Evolutionary conservation across 1,140 invertebrate species (phyloP).

Genomic region (Pachyrhynchus sulphureomaculatus): DNA sequence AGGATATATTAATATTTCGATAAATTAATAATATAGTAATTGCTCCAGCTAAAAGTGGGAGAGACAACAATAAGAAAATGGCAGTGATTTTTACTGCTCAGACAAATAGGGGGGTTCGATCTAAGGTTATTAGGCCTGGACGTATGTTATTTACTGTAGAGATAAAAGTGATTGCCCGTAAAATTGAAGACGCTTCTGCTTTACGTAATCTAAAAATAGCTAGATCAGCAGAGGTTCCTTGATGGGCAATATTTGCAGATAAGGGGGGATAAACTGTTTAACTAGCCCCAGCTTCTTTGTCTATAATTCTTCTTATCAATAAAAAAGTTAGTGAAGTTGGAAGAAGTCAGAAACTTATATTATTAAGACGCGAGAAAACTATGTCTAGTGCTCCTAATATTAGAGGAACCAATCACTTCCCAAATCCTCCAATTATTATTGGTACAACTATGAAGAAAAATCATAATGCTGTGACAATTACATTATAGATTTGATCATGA

Average conservation of each 20-base stretch:
- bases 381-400: constrained; percentile 73
- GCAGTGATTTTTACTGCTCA: constrained; percentile 71
- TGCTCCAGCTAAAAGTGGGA: no score
- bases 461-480: constrained; percentile 74
- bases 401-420: constrained; percentile 74
- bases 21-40: no score
- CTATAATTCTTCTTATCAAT: constrained; percentile 58
- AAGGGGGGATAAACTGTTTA: constrained; percentile 72
- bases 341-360: constrained; percentile 75
- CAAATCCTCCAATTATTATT: constrained; percentile 77
- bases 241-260: constrained; percentile 57
- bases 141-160: constrained; percentile 55
- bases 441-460: constrained; percentile 82
- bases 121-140: constrained; percentile 58
- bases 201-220: no score
- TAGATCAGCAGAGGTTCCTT: constrained; percentile 64
- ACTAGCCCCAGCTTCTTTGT: constrained; percentile 63
- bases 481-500: no score
- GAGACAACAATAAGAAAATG: constrained; percentile 51
- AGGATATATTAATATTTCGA: constrained; percentile 77
- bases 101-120: no score
- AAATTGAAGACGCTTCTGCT: constrained; percentile 66
- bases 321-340: constrained; percentile 58
- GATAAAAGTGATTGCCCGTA: constrained; percentile 68
- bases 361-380: constrained; percentile 75